Percentiles rank a stretch among this genome's conserved stretches.
These are phyloP conservation scores for Orchesella flavescens DNA, from an alignment of 2,888 invertebrate genomes.

Conservation along the genomic window DNA sequence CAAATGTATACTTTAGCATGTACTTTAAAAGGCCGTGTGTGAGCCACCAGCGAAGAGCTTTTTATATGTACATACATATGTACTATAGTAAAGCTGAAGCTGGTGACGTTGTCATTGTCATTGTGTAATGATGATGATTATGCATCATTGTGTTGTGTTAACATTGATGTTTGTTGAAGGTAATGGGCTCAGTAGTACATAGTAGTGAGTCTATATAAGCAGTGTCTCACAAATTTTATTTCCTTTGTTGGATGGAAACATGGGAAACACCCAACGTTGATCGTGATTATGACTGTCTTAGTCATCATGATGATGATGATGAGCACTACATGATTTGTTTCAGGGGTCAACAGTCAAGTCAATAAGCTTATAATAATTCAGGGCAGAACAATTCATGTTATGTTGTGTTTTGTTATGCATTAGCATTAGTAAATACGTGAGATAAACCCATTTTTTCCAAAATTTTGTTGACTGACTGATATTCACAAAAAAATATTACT, in stretches of 20 bases:
- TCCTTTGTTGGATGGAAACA: neutral
- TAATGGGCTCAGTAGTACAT: neutral
- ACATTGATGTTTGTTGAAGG: too few species aligned
- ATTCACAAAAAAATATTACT: neutral
- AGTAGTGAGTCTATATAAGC: neutral
- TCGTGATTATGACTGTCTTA: neutral
- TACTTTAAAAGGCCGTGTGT: neutral
- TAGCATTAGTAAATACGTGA: neutral
- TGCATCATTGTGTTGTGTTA: neutral
- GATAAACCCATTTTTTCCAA: constrained; percentile 5
- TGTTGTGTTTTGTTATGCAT: neutral
- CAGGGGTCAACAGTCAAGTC: neutral
- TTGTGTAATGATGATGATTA: neutral
- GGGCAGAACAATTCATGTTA: neutral
- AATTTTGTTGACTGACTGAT: neutral
- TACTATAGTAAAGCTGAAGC: too few species aligned
- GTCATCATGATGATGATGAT: too few species aligned
- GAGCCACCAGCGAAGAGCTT: neutral
- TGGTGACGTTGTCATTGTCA: too few species aligned
- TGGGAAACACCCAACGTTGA: neutral
- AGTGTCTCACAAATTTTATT: neutral
- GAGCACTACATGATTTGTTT: neutral
- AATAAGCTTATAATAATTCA: neutral
- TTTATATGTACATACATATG: neutral
- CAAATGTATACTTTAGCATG: neutral